Conservation (phyloP, 2,797 vertebrate genomes). For the Hemitrygon akajei region DNA sequence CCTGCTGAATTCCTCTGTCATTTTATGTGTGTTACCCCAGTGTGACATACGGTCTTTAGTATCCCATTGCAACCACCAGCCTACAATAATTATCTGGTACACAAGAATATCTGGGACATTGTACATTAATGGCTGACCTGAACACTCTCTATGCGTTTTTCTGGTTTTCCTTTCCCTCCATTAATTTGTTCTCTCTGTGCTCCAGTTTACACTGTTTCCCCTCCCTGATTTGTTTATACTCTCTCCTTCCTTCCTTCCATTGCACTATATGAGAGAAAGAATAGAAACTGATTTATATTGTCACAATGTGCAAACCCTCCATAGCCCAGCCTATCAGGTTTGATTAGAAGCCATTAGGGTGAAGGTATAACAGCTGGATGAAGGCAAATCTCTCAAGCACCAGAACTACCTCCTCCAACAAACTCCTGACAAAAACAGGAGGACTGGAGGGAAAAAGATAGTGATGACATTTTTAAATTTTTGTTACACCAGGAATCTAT, state of each 20-base stretch:
- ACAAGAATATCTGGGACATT: no score
- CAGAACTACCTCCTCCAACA: not conserved
- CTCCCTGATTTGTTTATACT: not conserved
- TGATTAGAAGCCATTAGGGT: not conserved
- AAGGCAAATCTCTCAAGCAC: no score
- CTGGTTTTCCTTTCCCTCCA: not conserved
- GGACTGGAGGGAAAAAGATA: not conserved
- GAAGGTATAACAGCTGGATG: not conserved
- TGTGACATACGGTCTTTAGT: no score
- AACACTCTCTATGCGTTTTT: not conserved
- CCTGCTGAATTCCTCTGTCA: no score
- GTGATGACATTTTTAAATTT: not conserved
- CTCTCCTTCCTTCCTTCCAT: not conserved
- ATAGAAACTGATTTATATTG: not conserved
- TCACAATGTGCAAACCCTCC: not conserved
- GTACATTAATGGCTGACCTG: no score
- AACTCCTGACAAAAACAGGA: not conserved
- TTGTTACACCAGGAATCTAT: not conserved
- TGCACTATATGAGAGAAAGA: no score
- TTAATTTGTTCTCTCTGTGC: not conserved
- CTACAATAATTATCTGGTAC: no score
- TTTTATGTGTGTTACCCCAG: no score
- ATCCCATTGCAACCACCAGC: no score
- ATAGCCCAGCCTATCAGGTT: not conserved
- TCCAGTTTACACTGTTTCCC: not conserved